Percentiles rank a stretch among this genome's conserved stretches.
phyloP scores from a whole-genome alignment of 2,113 vertebrate species.

The Rhadina sibilatrix region DNA sequence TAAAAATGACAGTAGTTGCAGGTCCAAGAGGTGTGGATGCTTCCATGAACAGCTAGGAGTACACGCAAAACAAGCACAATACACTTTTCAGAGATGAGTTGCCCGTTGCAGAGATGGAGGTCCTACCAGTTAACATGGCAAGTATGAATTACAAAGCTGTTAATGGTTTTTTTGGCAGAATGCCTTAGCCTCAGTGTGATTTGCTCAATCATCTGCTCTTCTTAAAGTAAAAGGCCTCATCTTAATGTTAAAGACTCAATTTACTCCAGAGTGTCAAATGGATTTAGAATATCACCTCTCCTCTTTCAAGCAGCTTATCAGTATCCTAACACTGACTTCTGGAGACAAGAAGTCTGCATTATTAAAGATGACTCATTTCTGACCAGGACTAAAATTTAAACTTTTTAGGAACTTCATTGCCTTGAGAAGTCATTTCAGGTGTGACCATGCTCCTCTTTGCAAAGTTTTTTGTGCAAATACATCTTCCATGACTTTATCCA shows the following conservation, averaged over 20 bases:
- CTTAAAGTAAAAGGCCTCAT: slow-evolving; percentile 15
- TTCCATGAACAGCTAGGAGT: background rate
- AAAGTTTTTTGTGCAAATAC: background rate
- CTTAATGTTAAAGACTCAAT: background rate
- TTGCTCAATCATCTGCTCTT: background rate
- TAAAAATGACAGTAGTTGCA: background rate
- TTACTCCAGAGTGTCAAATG: background rate
- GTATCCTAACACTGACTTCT: background rate
- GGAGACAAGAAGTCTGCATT: background rate
- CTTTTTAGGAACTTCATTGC: background rate
- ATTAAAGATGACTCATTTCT: background rate
- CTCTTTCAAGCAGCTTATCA: background rate
- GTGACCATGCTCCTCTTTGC: background rate
- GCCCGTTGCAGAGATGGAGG: background rate
- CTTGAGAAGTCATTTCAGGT: background rate
- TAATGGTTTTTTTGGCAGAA: background rate
- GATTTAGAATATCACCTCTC: background rate
- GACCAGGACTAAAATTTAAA: background rate
- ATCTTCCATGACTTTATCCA: background rate
- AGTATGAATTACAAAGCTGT: background rate
- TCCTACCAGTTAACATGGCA: background rate
- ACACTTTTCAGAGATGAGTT: background rate
- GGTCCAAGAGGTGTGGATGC: fast-evolving
- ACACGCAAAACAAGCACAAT: background rate
- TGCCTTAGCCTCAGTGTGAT: background rate